These are phyloP conservation scores for Hozukius guyotensis DNA, from an alignment of 2,797 vertebrate species.

Conservation along the genomic window DNA sequence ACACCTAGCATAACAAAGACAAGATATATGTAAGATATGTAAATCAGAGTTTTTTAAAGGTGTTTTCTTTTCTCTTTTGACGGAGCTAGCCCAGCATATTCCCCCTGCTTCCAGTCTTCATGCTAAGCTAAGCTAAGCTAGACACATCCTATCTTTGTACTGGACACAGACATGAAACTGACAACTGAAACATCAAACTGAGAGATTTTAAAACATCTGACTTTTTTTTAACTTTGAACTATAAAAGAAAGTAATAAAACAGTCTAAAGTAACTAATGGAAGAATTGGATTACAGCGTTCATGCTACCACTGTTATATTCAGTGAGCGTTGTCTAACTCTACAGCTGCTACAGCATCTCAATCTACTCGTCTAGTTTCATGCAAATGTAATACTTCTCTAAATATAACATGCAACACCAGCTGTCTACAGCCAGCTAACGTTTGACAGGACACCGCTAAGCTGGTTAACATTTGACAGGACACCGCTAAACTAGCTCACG, in stretches of 20 bases:
- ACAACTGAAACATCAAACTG: neutral
- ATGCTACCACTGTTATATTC: conserved; percentile 14
- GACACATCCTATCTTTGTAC: neutral
- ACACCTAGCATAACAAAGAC: neutral
- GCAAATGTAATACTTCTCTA: neutral
- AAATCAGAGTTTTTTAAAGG: neutral
- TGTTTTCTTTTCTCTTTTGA: neutral
- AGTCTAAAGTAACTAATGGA: neutral
- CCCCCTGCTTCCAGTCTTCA: neutral
- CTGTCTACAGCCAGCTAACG: neutral
- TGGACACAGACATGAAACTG: neutral
- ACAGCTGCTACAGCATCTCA: neutral
- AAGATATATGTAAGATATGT: neutral
- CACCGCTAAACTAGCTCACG: too few species aligned
- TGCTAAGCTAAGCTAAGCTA: neutral
- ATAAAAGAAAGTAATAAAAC: neutral
- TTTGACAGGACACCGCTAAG: neutral
- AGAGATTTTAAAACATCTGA: neutral
- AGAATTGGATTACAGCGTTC: conserved; percentile 11
- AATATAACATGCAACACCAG: conserved; percentile 35
- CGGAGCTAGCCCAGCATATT: neutral
- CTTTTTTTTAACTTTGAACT: neutral
- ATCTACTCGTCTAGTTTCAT: conserved; percentile 17
- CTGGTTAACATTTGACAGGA: neutral
- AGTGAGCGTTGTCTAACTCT: neutral